phyloP scores from a whole-genome alignment of 2,797 vertebrate genomes.

The Acropternis orthonyx region DNA sequence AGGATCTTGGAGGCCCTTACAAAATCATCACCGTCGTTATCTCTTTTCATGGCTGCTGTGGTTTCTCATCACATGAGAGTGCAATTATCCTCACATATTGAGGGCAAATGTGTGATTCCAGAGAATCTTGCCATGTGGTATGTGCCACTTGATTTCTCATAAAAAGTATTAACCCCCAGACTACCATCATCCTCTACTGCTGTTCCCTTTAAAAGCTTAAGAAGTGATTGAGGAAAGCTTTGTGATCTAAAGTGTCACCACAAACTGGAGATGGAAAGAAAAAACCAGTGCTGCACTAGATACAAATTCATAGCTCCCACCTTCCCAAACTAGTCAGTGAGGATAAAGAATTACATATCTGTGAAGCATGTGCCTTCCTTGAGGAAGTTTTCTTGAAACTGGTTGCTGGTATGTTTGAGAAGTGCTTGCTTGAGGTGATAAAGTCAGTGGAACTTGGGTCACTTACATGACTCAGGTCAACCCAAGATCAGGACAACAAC shows the following conservation, averaged over 20 bases:
- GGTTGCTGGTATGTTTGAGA: neutral
- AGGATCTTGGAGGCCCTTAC: neutral
- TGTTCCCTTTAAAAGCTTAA: neutral
- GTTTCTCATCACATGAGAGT: neutral
- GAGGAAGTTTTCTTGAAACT: neutral
- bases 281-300: neutral
- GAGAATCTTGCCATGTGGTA: neutral
- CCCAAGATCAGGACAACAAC: neutral
- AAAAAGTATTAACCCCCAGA: neutral
- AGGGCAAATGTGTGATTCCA: neutral
- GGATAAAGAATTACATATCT: neutral
- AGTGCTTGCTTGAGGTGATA: neutral
- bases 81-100: neutral
- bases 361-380: neutral
- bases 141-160: neutral
- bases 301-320: neutral
- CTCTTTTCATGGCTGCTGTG: neutral
- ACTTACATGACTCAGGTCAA: neutral
- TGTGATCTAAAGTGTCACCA: neutral
- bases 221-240: neutral
- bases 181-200: neutral
- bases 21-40: neutral
- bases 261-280: neutral
- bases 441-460: neutral
- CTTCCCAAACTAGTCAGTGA: neutral